Conservation (phyloP, 2,797 vertebrate species). For the Tadarida brasiliensis region DNA sequence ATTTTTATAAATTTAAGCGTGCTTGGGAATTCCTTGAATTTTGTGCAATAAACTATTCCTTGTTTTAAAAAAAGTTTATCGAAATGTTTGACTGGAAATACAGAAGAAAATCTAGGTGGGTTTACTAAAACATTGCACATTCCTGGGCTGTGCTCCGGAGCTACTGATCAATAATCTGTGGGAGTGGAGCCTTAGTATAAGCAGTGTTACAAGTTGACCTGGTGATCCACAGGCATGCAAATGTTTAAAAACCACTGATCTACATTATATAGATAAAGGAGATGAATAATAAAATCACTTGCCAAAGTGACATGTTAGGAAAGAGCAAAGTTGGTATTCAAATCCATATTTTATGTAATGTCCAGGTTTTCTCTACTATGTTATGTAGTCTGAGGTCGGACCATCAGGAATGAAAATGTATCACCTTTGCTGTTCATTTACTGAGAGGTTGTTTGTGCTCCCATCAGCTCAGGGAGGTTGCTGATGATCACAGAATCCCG, state of each 20-base stretch:
- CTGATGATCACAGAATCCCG: background rate
- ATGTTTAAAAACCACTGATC: background rate
- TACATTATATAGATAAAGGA: background rate
- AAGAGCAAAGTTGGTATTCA: background rate
- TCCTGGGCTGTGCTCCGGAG: background rate
- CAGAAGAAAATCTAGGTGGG: background rate
- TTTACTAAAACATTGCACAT: background rate
- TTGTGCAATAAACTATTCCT: conserved; percentile 94
- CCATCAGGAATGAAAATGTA: background rate
- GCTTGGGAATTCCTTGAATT: conserved; percentile 89
- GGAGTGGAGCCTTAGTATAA: background rate
- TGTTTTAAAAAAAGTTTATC: conserved; percentile 85
- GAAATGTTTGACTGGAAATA: background rate
- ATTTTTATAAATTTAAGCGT: conserved; percentile 84
- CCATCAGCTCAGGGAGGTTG: background rate
- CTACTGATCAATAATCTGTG: background rate
- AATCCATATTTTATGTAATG: background rate
- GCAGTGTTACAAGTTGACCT: background rate
- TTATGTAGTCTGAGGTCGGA: background rate
- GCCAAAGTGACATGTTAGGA: background rate
- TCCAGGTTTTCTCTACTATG: background rate
- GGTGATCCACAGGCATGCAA: background rate
- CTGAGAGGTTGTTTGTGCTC: background rate
- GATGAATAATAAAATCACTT: background rate
- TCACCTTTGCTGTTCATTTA: background rate